A percentile compares a stretch with the other conserved stretches of the same genome.
These are phyloP conservation scores for Cyprinus carpio DNA, from an alignment of 2,113 vertebrate genomes.

Conservation along the genomic window DNA sequence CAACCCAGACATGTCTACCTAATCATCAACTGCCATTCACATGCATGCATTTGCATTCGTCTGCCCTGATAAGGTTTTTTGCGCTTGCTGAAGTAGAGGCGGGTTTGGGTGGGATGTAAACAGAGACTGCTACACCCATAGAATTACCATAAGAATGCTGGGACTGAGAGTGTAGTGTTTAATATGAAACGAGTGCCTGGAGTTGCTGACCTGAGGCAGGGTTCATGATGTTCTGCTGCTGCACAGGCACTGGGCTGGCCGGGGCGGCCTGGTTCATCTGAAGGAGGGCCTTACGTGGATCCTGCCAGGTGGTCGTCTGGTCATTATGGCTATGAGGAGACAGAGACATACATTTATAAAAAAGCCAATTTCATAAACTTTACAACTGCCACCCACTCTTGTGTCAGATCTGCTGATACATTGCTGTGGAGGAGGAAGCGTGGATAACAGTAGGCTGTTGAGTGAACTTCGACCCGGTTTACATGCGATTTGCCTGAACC, in stretches of 20 bases:
- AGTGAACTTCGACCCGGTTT: constrained; percentile 51
- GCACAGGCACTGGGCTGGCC: constrained; percentile 84
- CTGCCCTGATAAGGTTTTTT: constrained; percentile 25
- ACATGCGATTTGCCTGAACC: constrained; percentile 47
- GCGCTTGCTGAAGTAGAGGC: not conserved
- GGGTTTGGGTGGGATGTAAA: constrained; percentile 14
- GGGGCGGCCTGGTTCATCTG: constrained; percentile 89
- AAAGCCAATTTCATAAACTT: constrained; percentile 49
- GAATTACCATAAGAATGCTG: constrained; percentile 16
- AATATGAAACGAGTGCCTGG: constrained; percentile 32
- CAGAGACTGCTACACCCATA: constrained; percentile 27
- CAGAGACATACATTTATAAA: constrained; percentile 26
- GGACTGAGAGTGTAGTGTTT: constrained; percentile 9
- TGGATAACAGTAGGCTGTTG: constrained; percentile 4
- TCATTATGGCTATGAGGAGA: constrained; percentile 87
- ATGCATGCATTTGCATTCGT: not conserved
- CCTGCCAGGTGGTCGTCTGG: constrained; percentile 97
- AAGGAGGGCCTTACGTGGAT: constrained; percentile 93
- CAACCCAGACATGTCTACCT: constrained; percentile 1
- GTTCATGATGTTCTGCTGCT: constrained; percentile 87
- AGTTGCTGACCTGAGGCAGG: constrained; percentile 83
- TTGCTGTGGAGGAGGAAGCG: constrained; percentile 20
- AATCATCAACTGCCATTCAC: constrained; percentile 35
- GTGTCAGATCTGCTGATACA: constrained; percentile 8
- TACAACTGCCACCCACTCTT: constrained; percentile 17